Evolutionary conservation across 2,888 invertebrate genomes (phyloP), one percentile per base, ranked within the genome.

Genomic region (Rhagophthalmus giganteus): DNA sequence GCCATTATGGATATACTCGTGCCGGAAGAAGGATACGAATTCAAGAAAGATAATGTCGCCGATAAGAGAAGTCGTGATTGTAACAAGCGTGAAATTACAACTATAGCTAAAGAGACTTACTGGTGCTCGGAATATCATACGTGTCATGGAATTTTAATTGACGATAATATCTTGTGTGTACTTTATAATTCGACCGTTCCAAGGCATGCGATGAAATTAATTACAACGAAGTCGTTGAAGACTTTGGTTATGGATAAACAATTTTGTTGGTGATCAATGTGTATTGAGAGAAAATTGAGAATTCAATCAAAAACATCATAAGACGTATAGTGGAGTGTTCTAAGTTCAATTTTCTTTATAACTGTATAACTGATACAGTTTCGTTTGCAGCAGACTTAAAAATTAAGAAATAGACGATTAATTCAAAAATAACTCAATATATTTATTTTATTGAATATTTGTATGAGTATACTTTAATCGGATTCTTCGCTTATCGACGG

Each of bases 91-190:
- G 32, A 46, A 1, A 65, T 69, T 34, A 60, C 65, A 7, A 72
- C 74, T 32, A 60, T 68, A 8, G 75, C 74, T 4, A 74, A 74
- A 54, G 89, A 90, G 74, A 85, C 87, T 1, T 91, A 90, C 69
- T 88, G 90, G 86, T 86, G 87, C 69, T 88, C 90, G 0, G 91
- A 93, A 67, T 90, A 89, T 69, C 88, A 91, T 71, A 92, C 92
- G 73, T 90, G 91, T 64, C 89, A 90, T 67, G 88, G 88, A 0
- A 77, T 85, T 11, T 82, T 83, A 66, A 78, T 79, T 1, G 79
- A 79, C 5, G 80, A 84, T 54, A 81, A 88, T 62, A 75, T 91
- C 46, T 78, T 91, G 54, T 90, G 88, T 67, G 81, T 85, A 5
- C 75, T 92, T 0, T 93, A 87, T 66, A 79, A 84, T 6, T 81